Percentiles rank a stretch among this genome's conserved stretches.
Evolutionary conservation across 2,888 invertebrate genomes (phyloP).

Genomic region (Ornithoptera alexandrae): DNA sequence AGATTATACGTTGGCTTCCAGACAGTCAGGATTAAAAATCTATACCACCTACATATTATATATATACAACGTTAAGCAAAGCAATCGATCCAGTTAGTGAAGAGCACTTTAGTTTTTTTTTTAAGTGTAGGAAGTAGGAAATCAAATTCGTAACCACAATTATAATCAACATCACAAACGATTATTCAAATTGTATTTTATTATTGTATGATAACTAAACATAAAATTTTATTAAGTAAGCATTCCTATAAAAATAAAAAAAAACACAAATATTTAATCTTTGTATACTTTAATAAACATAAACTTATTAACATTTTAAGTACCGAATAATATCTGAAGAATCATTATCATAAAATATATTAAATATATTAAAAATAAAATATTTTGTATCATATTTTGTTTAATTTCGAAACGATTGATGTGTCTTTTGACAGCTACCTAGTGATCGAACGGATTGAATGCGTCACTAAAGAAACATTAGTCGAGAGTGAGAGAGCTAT

Average conservation of each 20-base stretch:
- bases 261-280: no score
- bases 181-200: not conserved
- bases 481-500: constrained; percentile 36
- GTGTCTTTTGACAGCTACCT: not conserved
- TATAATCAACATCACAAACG: not conserved
- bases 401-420: constrained; percentile 7
- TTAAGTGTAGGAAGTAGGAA: not conserved
- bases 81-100: constrained; percentile 14
- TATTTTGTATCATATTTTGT: not conserved
- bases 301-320: not conserved
- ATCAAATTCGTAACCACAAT: not conserved
- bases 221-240: no score
- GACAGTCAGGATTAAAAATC: not conserved
- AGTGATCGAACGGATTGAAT: constrained; percentile 5
- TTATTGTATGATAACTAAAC: not conserved
- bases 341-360: not conserved
- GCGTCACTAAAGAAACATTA: constrained; percentile 13
- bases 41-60: not conserved
- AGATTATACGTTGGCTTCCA: not conserved
- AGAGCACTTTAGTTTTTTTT: not conserved
- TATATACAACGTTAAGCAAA: not conserved
- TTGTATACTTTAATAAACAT: no score
- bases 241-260: no score
- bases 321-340: not conserved
- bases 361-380: not conserved